Evolutionary conservation across 2,113 vertebrate species (phyloP).

Genomic region (Stictonetta naevosa): DNA sequence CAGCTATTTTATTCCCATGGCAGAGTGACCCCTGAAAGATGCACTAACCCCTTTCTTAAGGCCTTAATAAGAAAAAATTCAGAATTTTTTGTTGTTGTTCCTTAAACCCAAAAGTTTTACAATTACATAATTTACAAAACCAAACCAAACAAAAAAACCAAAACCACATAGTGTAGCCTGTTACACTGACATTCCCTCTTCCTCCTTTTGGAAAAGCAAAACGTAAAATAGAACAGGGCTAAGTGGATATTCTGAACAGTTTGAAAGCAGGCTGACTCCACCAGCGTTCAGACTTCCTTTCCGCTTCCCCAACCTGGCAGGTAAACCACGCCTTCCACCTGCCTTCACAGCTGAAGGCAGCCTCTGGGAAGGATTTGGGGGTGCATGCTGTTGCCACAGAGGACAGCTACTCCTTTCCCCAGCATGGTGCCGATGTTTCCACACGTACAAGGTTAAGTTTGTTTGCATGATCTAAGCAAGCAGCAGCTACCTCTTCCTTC

Average conservation of each 20-base stretch:
- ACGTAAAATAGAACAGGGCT: slow-evolving; percentile 6
- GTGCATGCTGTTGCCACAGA: background rate
- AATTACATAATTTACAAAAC: slow-evolving; percentile 80
- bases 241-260: slow-evolving; percentile 28
- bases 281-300: slow-evolving; percentile 29
- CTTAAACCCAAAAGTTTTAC: slow-evolving; percentile 78
- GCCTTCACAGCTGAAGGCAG: slow-evolving; percentile 13
- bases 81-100: slow-evolving; percentile 31
- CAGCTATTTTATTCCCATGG: slow-evolving; percentile 84
- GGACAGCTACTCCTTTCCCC: background rate
- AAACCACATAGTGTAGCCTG: slow-evolving; percentile 30
- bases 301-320: background rate
- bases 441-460: background rate
- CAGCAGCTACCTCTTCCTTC: background rate
- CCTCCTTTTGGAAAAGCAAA: slow-evolving; percentile 69
- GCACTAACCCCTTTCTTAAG: slow-evolving; percentile 87
- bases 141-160: background rate
- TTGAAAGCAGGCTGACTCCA: slow-evolving; percentile 12
- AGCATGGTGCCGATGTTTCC: background rate
- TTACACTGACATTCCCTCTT: slow-evolving; percentile 59
- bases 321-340: background rate
- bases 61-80: slow-evolving; percentile 78
- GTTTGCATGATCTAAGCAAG: background rate
- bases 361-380: slow-evolving; percentile 26
- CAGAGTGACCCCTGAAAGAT: slow-evolving; percentile 86